Evolutionary conservation across 2,888 invertebrate genomes (phyloP), one percentile per base, ranked within the genome.

Genomic region (Leptura quadrifasciata): DNA sequence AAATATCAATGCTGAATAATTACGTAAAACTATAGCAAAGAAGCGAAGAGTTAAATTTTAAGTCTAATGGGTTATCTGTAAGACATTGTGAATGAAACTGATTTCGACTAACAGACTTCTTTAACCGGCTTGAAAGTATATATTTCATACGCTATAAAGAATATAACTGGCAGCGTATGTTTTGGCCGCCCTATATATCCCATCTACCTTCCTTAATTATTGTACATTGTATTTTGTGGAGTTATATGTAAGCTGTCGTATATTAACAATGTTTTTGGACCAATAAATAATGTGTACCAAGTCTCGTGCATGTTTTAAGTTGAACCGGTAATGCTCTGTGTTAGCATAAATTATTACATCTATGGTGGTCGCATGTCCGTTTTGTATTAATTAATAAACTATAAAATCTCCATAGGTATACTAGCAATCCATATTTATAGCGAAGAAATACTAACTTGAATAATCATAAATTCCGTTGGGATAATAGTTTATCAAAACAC

Each of bases 351-450:
- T 84, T 84, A 84, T 78, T 71, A 77, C 76, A 75, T 80, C 81
- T 80, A 82, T 79, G 84, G 84, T 84, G 84, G 84, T 84, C 84
- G 84, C 83, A 82, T 84, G 84, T 83, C 80, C 61, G 76, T 70
- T 79, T 75, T 80, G 80, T 82, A 82, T 84, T 84, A 84, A 84
- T 84, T 82, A 83, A 81, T 82, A 80, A 79, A 74, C 68, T 63
- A 63, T 63, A 31, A 63, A 60, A 35, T 31, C 35, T 35, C 31
- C 67, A 77, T 77, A 77, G 74, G 75, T 70, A 65, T 77, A 75
- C 69, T 70, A 63, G 79, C 80, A 57, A 78, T 78, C 65, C 75
- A 75, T 70, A 76, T n/a, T 61, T 27, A 12, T 39, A 60, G 70
- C 21, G 27, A 63, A 61, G 70, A 74, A 60, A 54, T 57, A 39